Base-by-base conservation (phyloP, 1,140 invertebrate species). In the Drosophila pseudoobscura region DNA sequence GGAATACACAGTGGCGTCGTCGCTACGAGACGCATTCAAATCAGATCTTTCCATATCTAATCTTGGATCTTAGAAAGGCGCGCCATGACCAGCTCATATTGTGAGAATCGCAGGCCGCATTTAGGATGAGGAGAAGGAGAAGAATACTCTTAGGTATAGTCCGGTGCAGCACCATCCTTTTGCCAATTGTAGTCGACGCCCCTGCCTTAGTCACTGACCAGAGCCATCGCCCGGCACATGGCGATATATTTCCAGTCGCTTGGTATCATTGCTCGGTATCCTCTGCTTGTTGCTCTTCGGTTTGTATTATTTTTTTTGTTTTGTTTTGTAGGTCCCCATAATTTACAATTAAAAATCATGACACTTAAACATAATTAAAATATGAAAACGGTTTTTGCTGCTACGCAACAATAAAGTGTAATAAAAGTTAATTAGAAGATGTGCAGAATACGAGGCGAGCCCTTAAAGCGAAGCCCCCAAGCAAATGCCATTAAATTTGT, bases 321-420 rank as follows among this genome's bases (percentile, higher is more conserved):
- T 20, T 20, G 20, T 20, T 26, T 5, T 26, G 24, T 5, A 26
- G 24, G 4, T 26, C 4, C 39, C 61, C 75, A 87, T 87, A 87
- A 87, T 70, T 87, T 63, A 87, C 83, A 83, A 87, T 87, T 87
- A 87, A 83, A 87, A 83, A 76, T 75, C 78, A 87, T 88, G 83
- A 87, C 83, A 87, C 83, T 87, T 88, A 78, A 87, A 79, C 79
- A 87, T 88, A 87, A 87, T 87, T 88, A 87, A 87, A 87, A 87
- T 88, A 79, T 87, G 83, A 87, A 88, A 87, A 87, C 83, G 83
- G 75, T 72, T 82, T 73, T 82, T 76, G 75, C 74, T 70, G 68
- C 78, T 58, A 60, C 58, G 63, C 78, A 83, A 78, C 83, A 88
- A 79, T 87, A 87, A 87, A 88, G 64, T 76, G 83, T 87, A 87